Evolutionary conservation across 2,888 invertebrate genomes (phyloP), one percentile per base, ranked within the genome.

Genomic region (Synanthedon tipuliformis): DNA sequence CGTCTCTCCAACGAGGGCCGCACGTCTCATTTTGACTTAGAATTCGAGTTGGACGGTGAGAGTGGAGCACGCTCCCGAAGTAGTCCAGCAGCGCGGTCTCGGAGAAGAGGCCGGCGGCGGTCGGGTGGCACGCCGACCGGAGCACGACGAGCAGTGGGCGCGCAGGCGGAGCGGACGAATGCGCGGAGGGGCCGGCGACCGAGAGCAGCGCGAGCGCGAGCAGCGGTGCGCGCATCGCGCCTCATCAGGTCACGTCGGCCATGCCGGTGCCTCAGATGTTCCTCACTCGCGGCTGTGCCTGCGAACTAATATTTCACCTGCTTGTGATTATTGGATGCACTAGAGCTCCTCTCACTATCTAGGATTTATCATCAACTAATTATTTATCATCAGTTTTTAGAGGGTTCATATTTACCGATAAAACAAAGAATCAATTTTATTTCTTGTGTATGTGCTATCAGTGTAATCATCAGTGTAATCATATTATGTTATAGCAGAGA

Each of bases 1-100:
- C 51, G 51, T 56, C 23, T 56, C 49, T 23, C 18, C 49, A 16
- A 15, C 49, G 13, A 13, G 49, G 53, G 2, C 78, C 80, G 59
- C 82, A 81, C 1, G 81, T 81, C 41, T 80, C 73, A 59, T 69
- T 61, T 56, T 68, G 68, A 54, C 55, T 61, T 11, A 73, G 59
- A 13, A 72, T 57, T 3, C 59, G 61, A 40, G 61, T 50, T 3
- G 59, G 56, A 10, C 56, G 61, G 56, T n/a, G 59, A 15, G 45
- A 49, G 41, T 52, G 34, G 40, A 55, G 53, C 48, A 54, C 51
- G 50, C 56, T 54, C 59, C 55, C 48, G 55, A 50, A 48, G 58
- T 56, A 53, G 52, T 57, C 59, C 59, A 45, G 59, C 53, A 58
- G 69, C 41, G 50, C 52, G 18, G 11, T 45, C 12, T 41, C 55